phyloP scores from a whole-genome alignment of 2,113 vertebrate genomes.

The Clarias magur region DNA sequence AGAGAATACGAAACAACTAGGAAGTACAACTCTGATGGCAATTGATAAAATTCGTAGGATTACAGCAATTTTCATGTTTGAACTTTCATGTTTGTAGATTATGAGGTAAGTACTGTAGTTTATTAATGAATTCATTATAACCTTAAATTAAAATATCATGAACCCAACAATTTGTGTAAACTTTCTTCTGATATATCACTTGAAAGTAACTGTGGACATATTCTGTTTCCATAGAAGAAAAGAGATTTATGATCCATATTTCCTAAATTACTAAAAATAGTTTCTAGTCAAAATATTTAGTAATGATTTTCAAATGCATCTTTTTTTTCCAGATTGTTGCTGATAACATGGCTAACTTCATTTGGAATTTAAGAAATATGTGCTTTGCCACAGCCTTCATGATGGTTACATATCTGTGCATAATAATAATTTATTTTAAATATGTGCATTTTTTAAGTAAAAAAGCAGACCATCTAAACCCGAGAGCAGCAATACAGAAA shows the following conservation, averaged over 20 bases:
- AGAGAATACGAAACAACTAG: no score
- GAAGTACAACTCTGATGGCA: no score
- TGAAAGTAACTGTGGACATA: no score
- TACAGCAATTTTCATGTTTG: no score
- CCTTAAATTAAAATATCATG: no score
- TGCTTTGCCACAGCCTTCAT: neutral
- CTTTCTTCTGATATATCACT: no score
- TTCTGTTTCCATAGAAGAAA: neutral
- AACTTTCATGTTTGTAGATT: no score
- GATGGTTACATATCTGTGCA: neutral
- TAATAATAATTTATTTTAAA: neutral
- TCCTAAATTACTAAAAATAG: neutral
- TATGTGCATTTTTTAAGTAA: neutral
- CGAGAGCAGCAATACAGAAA: constrained; percentile 5
- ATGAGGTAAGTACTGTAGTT: no score
- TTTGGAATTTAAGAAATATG: constrained; percentile 6
- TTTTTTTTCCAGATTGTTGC: constrained; percentile 1
- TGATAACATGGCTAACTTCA: neutral
- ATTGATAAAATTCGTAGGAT: no score
- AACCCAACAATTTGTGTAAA: no score
- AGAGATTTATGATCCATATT: neutral
- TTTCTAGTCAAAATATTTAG: neutral
- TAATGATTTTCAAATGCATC: constrained; percentile 15
- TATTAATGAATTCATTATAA: no score
- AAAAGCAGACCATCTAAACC: neutral